A percentile compares a stretch with the other conserved stretches of the same genome.
phyloP scores from a whole-genome alignment of 2,888 invertebrate genomes.

The Ferdinandea cuprea region DNA sequence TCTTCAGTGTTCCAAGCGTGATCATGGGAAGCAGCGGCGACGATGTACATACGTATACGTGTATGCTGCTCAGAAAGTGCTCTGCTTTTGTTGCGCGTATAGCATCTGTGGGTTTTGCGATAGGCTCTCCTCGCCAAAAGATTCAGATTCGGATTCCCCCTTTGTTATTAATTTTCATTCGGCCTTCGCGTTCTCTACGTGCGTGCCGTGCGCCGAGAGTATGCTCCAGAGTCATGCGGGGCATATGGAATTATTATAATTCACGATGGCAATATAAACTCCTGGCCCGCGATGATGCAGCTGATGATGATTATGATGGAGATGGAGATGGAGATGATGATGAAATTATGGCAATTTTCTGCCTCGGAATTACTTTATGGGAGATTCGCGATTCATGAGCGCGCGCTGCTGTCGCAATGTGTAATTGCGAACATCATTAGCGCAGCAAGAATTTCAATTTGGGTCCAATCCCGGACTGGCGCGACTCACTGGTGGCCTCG shows the following conservation, averaged over 20 bases:
- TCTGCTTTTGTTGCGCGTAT: conserved; percentile 60
- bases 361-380: conserved; percentile 71
- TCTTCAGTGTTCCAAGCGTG: conserved; percentile 28
- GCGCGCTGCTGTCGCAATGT: conserved; percentile 73
- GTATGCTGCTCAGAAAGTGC: conserved; percentile 13
- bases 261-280: conserved; percentile 73
- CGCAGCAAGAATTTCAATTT: conserved; percentile 68
- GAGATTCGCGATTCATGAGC: conserved; percentile 47
- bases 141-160: conserved; percentile 62
- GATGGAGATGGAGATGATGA: conserved; percentile 73
- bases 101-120: conserved; percentile 59
- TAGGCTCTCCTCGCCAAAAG: too few species aligned
- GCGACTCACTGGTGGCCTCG: conserved; percentile 52
- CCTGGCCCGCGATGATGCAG: conserved; percentile 73
- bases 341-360: conserved; percentile 75
- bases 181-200: conserved; percentile 61
- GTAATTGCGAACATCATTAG: conserved; percentile 73
- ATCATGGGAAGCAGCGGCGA: conserved; percentile 61
- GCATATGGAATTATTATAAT: conserved; percentile 74
- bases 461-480: conserved; percentile 18
- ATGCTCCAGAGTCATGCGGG: conserved; percentile 54
- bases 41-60: too few species aligned
- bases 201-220: conserved; percentile 38
- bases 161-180: conserved; percentile 72
- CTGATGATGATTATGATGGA: conserved; percentile 74